A percentile compares a stretch with the other conserved stretches of the same genome.
Conservation (phyloP, 2,888 invertebrate species). For the Conistra vaccinii region DNA sequence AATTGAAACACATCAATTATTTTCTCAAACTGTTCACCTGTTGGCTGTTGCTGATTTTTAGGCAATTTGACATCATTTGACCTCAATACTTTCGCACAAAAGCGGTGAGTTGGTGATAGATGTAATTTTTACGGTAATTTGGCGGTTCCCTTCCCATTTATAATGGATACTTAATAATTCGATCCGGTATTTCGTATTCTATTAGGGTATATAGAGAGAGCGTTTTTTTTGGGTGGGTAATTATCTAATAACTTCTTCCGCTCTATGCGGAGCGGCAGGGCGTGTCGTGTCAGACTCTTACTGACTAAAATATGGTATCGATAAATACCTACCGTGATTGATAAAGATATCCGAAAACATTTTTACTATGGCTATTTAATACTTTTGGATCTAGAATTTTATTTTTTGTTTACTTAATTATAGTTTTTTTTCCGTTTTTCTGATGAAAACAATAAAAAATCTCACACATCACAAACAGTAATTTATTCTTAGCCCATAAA, state of each 20-base stretch:
- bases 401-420: not conserved
- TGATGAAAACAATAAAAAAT: slow-evolving; percentile 22
- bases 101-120: slow-evolving; percentile 13
- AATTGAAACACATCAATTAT: slow-evolving; percentile 54
- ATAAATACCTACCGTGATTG: not conserved
- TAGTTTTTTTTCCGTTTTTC: not conserved
- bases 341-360: not conserved
- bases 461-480: slow-evolving; percentile 23
- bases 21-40: slow-evolving; percentile 23
- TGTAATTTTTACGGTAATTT: not conserved
- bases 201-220: too few relatives aligned
- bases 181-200: too few relatives aligned
- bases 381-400: not conserved
- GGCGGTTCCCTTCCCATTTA: not conserved
- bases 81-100: slow-evolving; percentile 23
- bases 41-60: slow-evolving; percentile 20
- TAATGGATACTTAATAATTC: too few relatives aligned
- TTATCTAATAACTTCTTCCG: too few relatives aligned
- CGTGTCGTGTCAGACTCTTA: too few relatives aligned
- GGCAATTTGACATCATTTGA: slow-evolving; percentile 29
- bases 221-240: too few relatives aligned
- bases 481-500: slow-evolving; percentile 49
- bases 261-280: too few relatives aligned
- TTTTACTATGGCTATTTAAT: not conserved
- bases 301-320: too few relatives aligned